These are phyloP conservation scores for Gobius niger DNA, from an alignment of 2,113 vertebrate species.

Conservation along the genomic window DNA sequence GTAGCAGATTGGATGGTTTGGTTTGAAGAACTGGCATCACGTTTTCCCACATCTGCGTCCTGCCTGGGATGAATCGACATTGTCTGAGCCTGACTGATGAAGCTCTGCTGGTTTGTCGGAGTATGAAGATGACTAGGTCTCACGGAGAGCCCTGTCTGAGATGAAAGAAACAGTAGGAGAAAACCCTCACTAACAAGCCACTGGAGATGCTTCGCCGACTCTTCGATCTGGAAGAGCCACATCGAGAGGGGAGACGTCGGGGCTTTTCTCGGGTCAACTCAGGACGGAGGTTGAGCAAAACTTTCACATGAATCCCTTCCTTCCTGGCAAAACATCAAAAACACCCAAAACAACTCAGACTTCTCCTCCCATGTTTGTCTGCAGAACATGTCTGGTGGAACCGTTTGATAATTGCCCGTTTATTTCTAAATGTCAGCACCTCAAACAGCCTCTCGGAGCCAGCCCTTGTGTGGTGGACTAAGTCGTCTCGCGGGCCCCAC, in stretches of 20 bases:
- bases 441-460: not conserved
- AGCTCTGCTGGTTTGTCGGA: not conserved
- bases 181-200: slow-evolving; percentile 1
- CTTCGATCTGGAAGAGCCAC: no score
- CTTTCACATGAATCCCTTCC: no score
- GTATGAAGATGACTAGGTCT: not conserved
- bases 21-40: no score
- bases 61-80: no score
- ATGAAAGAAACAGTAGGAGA: not conserved
- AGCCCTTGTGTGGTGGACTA: slow-evolving; percentile 10
- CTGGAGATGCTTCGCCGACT: not conserved
- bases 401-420: not conserved
- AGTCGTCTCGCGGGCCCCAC: slow-evolving; percentile 4
- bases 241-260: no score
- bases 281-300: no score
- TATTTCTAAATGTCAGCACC: not conserved
- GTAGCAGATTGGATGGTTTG: no score
- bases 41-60: no score
- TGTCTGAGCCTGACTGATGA: not conserved
- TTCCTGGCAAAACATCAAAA: not conserved
- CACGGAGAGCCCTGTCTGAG: not conserved
- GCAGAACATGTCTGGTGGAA: not conserved
- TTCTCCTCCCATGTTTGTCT: not conserved
- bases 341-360: not conserved
- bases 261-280: no score